Conservation (phyloP, 2,888 invertebrate genomes). For the Eristalis intricaria region DNA sequence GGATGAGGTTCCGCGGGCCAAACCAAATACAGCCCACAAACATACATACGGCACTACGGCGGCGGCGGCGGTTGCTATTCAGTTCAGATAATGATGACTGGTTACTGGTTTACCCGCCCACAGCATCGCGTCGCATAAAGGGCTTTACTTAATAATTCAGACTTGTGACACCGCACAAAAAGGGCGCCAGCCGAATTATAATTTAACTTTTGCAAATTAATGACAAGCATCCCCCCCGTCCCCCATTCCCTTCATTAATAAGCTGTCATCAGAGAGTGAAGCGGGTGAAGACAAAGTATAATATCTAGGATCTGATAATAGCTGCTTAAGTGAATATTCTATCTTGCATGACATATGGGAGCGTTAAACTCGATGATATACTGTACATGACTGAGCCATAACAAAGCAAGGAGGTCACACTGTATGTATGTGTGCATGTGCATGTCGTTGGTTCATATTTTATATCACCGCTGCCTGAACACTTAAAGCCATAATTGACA, state of each 20-base stretch:
- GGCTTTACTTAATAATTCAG: not conserved
- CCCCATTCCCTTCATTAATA: constrained; percentile 43
- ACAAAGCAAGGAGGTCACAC: constrained; percentile 70
- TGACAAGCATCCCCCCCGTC: not conserved
- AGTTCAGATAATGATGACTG: not conserved
- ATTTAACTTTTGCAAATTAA: constrained; percentile 59
- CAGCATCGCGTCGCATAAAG: not conserved
- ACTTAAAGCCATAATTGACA: constrained; percentile 70
- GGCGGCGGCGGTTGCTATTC: not conserved
- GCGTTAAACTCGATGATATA: not conserved
- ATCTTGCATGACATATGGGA: constrained; percentile 9
- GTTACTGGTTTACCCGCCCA: not conserved
- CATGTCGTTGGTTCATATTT: constrained; percentile 36
- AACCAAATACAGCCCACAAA: not conserved
- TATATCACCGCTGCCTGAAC: constrained; percentile 42
- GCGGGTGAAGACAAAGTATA: constrained; percentile 4
- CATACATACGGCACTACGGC: not conserved
- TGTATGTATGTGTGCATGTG: constrained; percentile 15
- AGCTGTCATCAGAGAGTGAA: constrained; percentile 35
- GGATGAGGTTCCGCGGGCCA: not conserved
- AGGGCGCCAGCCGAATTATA: constrained; percentile 12
- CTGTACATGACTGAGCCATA: constrained; percentile 40
- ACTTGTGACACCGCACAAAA: not conserved
- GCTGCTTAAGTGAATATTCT: constrained; percentile 57
- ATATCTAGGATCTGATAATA: constrained; percentile 52